Evolutionary conservation across 2,797 vertebrate genomes (phyloP).

Genomic region (Chaetodon trifasciatus): DNA sequence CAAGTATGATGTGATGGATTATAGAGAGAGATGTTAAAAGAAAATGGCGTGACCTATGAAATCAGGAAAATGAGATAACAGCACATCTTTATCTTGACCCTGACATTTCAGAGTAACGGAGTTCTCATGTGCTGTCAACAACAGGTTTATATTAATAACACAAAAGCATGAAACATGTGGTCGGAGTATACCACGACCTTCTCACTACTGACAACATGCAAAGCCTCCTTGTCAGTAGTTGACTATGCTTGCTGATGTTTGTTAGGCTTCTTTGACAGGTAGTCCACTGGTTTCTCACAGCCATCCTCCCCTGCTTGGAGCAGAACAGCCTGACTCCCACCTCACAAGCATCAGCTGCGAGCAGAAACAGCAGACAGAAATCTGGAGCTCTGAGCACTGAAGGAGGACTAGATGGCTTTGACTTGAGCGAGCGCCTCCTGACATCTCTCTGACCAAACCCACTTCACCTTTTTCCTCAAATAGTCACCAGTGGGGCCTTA

Average conservation of each 20-base stretch:
- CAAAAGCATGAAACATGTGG: background rate
- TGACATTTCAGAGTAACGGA: constrained; percentile 8
- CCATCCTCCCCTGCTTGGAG: background rate
- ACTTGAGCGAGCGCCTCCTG: background rate
- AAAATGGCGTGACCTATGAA: constrained; percentile 22
- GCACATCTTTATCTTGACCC: constrained; percentile 17
- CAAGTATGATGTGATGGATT: constrained; percentile 25
- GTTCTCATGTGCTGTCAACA: constrained; percentile 15
- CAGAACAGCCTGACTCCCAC: background rate
- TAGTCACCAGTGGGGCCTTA: background rate
- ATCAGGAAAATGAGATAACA: constrained; percentile 4
- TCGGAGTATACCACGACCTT: no score
- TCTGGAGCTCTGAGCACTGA: background rate
- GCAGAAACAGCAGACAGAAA: background rate
- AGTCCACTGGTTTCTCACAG: background rate
- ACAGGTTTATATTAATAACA: constrained; percentile 20
- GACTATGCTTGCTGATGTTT: background rate
- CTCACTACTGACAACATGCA: no score
- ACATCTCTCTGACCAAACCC: background rate
- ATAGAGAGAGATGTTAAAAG: constrained; percentile 19
- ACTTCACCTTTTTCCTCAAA: background rate
- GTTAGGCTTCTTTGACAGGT: background rate
- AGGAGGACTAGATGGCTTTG: background rate
- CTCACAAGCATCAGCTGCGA: background rate
- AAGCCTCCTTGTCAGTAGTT: background rate